These are phyloP conservation scores for Ceratoteleas bidentatus DNA, from an alignment of 1,140 invertebrate genomes.

Conservation along the genomic window DNA sequence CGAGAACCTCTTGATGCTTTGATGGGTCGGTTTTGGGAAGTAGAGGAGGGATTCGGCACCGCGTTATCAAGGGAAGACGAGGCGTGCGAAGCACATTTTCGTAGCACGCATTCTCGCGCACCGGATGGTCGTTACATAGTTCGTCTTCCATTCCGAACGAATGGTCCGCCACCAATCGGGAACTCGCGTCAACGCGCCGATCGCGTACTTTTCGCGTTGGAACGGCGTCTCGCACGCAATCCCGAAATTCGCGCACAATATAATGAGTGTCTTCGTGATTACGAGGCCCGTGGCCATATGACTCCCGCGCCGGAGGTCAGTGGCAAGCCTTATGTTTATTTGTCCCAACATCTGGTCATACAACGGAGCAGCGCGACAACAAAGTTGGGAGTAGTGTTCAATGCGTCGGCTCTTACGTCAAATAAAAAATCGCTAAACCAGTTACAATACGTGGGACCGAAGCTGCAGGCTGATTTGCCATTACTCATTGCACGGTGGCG, in stretches of 20 bases:
- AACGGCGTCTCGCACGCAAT: background rate
- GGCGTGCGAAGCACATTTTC: background rate
- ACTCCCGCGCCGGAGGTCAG: background rate
- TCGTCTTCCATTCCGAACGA: background rate
- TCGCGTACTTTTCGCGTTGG: background rate
- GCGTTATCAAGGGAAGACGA: background rate
- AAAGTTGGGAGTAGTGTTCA: too few species aligned
- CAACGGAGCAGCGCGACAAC: background rate
- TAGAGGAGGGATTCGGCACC: background rate
- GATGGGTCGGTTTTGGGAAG: background rate
- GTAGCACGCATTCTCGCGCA: background rate
- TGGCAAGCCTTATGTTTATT: background rate
- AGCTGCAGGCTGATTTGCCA: too few species aligned
- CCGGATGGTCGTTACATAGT: background rate
- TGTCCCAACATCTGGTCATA: background rate
- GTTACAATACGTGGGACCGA: background rate
- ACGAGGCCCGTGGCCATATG: background rate
- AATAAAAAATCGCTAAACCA: background rate
- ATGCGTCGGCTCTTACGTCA: background rate
- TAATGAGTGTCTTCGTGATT: background rate
- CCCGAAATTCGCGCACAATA: too few species aligned
- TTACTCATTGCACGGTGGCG: background rate
- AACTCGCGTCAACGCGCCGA: background rate
- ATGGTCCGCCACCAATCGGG: background rate
- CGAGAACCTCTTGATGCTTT: background rate